Conservation (phyloP, 1,140 invertebrate species). For the Tetramorium alpestre region DNA sequence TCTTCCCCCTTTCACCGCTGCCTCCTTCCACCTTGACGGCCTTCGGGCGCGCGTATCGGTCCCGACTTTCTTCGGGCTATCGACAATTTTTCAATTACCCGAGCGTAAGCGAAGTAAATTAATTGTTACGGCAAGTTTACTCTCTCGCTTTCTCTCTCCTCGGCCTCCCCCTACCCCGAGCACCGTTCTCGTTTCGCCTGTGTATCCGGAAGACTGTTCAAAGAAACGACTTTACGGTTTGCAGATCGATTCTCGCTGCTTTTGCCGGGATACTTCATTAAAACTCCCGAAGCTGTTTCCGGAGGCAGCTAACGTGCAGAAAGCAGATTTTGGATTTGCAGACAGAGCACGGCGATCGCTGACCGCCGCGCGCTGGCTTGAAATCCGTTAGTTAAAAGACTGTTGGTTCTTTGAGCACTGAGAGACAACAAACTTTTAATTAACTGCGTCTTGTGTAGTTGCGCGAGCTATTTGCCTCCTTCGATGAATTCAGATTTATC, state of each 20-base stretch:
- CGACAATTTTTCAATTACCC: slow-evolving; percentile 80
- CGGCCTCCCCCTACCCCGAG: not conserved
- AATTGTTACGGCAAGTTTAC: slow-evolving; percentile 74
- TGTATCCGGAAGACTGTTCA: slow-evolving; percentile 42
- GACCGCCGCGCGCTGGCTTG: not conserved
- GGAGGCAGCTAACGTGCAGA: slow-evolving; percentile 6
- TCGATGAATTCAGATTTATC: slow-evolving; percentile 47
- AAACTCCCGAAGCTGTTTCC: slow-evolving; percentile 52
- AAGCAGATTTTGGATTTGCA: slow-evolving; percentile 42
- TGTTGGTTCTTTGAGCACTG: not conserved
- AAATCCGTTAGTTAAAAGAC: slow-evolving; percentile 42
- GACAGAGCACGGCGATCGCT: slow-evolving; percentile 14
- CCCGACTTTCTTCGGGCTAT: slow-evolving; percentile 70
- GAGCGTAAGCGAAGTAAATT: slow-evolving; percentile 79
- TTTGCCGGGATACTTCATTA: slow-evolving; percentile 63
- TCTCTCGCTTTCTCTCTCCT: slow-evolving; percentile 45
- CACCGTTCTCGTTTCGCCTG: slow-evolving; percentile 14
- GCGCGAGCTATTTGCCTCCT: not conserved
- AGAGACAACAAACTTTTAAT: slow-evolving; percentile 55
- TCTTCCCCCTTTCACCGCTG: not conserved
- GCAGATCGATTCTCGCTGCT: slow-evolving; percentile 49
- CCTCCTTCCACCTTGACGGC: slow-evolving; percentile 29
- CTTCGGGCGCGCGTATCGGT: slow-evolving; percentile 45
- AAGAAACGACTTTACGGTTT: slow-evolving; percentile 49
- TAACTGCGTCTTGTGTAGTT: slow-evolving; percentile 25